phyloP scores from a whole-genome alignment of 2,888 invertebrate genomes.

The Plagodis pulveraria region DNA sequence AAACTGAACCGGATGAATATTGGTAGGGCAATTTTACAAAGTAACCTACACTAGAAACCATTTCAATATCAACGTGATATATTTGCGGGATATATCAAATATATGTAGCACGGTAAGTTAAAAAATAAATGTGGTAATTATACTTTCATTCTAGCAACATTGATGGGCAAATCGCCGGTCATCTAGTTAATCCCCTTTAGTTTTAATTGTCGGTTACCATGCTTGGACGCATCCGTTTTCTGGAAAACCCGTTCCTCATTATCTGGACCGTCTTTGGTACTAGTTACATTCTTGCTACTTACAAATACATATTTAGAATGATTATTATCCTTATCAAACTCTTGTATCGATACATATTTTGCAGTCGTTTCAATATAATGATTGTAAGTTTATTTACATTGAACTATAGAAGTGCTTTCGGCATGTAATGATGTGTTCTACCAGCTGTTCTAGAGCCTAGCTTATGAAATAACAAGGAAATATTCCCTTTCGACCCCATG shows the following conservation, averaged over 20 bases:
- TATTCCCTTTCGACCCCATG: no score
- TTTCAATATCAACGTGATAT: no score
- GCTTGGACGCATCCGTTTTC: conserved; percentile 66
- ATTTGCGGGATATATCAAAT: no score
- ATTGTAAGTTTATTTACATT: no score
- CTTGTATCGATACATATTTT: neutral
- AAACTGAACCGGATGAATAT: no score
- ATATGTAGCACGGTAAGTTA: neutral
- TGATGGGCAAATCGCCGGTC: conserved; percentile 63
- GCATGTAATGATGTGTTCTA: no score
- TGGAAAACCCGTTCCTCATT: conserved; percentile 66
- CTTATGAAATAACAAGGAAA: no score
- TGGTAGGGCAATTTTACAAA: no score
- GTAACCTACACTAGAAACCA: no score
- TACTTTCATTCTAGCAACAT: conserved; percentile 35
- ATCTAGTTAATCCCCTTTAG: conserved; percentile 60
- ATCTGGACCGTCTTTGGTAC: conserved; percentile 53
- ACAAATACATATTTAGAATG: conserved; percentile 4
- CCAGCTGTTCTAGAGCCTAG: no score
- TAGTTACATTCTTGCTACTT: conserved; percentile 9
- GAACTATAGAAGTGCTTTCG: no score
- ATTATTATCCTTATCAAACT: neutral
- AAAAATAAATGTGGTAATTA: conserved; percentile 1
- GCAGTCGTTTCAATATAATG: no score
- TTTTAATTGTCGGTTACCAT: conserved; percentile 72